Percentiles rank a stretch among this genome's conserved stretches.
These are phyloP conservation scores for Eriocheir sinensis DNA, from an alignment of 1,140 invertebrate genomes.

Conservation along the genomic window DNA sequence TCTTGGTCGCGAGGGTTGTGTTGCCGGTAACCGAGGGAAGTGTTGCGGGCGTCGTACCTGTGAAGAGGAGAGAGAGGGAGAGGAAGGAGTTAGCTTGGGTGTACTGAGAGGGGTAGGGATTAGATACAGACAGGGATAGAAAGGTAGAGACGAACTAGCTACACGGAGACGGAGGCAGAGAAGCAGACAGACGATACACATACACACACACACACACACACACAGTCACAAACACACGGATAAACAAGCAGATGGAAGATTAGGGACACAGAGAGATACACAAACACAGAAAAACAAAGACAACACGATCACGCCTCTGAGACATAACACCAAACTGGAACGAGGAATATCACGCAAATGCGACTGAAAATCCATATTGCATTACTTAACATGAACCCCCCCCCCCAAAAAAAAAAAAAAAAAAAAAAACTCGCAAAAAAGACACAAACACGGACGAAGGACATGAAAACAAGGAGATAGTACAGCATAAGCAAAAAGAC, in stretches of 20 bases:
- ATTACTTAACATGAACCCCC: too few relatives aligned
- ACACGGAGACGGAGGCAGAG: not conserved
- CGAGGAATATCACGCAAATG: too few relatives aligned
- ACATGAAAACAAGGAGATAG: not conserved
- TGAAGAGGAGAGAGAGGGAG: conserved; percentile 41
- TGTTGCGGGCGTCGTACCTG: conserved; percentile 77
- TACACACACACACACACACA: not conserved
- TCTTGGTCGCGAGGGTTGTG: conserved; percentile 69
- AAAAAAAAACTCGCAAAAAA: not conserved
- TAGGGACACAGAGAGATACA: conserved; percentile 37
- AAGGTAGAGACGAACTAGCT: not conserved
- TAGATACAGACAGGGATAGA: not conserved
- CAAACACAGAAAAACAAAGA: not conserved
- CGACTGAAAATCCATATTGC: too few relatives aligned
- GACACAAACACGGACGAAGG: not conserved
- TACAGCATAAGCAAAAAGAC: not conserved
- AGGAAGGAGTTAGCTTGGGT: not conserved
- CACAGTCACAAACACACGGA: not conserved
- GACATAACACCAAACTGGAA: not conserved
- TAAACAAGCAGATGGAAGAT: not conserved
- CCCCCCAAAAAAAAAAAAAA: too few relatives aligned
- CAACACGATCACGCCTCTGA: not conserved
- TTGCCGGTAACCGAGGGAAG: conserved; percentile 65
- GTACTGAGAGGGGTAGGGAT: not conserved
- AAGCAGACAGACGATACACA: not conserved